Base-by-base conservation (phyloP, 2,888 invertebrate genomes). In the Pediacus dermestoides region DNA sequence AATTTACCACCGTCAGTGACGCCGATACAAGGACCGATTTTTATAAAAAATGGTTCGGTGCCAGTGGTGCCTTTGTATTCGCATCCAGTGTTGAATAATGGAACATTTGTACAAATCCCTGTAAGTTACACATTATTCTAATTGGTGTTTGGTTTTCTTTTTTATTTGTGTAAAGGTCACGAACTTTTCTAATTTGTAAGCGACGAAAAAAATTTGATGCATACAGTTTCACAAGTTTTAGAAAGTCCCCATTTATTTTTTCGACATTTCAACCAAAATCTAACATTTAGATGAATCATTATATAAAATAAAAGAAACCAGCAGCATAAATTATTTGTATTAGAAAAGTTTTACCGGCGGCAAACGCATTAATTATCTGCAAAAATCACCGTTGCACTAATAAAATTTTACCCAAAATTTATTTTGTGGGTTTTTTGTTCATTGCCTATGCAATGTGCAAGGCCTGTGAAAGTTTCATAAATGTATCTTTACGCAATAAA, bases 11-110 rank as follows among this genome's bases (percentile, higher is more conserved):
- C 81, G 45, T 78, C 81, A 9, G 86, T 88, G 33, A 88, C 89
- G 12, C 89, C 89, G 14, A 85, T 89, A 41, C 88, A 88, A 68
- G 90, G 90, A 18, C 90, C 90, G n/a, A 89, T 90, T 64, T 82
- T 80, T 60, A 69, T 89, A 52, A 84, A 86, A 69, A 90, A 90
- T 67, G 88, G 88, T 41, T 80, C 82, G 27, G 88, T 89, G 33
- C 90, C 90, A 30, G 90, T 90, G 3, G 88, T 90, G 46, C 90
- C 90, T 12, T 74, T 90, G 27, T 89, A 88, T 54, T 85, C 89
- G 34, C 89, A 89, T 71, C 84, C 85, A 31, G 84, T 85, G 53
- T 73, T 87, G 59, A 88, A 87, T 70, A 90, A 90, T 70, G 90
- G 90, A 48, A 81, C 85, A 30, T 84, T 88, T 68, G 82, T 89